A percentile compares a stretch with the other conserved stretches of the same genome.
These are phyloP conservation scores for Drosophila bocki DNA, from an alignment of 1,140 invertebrate genomes.

Conservation along the genomic window DNA sequence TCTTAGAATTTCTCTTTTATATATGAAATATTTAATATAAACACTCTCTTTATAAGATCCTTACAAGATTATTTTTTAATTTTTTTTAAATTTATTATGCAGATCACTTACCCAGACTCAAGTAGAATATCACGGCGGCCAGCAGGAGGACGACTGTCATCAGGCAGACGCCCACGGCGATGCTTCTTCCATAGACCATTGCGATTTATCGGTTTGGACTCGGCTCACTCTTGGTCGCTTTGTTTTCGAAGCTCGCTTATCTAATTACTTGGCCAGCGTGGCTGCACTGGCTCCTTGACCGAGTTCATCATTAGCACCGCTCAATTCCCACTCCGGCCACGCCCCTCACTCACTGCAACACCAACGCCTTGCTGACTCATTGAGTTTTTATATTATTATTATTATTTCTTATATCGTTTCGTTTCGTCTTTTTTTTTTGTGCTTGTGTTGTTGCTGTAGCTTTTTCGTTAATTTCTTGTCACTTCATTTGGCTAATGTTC, in stretches of 20 bases:
- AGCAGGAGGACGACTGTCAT: conserved; percentile 65
- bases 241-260: conserved; percentile 48
- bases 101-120: conserved; percentile 72
- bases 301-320: conserved; percentile 60
- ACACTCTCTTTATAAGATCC: neutral
- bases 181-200: conserved; percentile 81
- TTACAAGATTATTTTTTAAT: neutral
- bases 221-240: conserved; percentile 7
- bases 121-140: conserved; percentile 70
- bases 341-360: conserved; percentile 36
- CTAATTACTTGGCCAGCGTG: conserved; percentile 68
- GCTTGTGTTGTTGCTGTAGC: conserved; percentile 4
- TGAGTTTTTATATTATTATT: conserved; percentile 44
- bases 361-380: conserved; percentile 39
- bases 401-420: conserved; percentile 50
- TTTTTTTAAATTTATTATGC: neutral
- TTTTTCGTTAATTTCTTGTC: conserved; percentile 54
- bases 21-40: neutral
- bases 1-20: neutral
- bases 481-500: conserved; percentile 70
- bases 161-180: conserved; percentile 71
- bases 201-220: conserved; percentile 33
- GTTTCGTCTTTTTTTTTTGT: conserved; percentile 7
- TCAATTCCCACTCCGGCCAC: conserved; percentile 41
- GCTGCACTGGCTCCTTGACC: conserved; percentile 54